Percentiles rank a stretch among this genome's conserved stretches.
Evolutionary conservation across 64 coral and sea anemone species (phyloP).

Genomic region (Hydrozoanthus tunicans): DNA sequence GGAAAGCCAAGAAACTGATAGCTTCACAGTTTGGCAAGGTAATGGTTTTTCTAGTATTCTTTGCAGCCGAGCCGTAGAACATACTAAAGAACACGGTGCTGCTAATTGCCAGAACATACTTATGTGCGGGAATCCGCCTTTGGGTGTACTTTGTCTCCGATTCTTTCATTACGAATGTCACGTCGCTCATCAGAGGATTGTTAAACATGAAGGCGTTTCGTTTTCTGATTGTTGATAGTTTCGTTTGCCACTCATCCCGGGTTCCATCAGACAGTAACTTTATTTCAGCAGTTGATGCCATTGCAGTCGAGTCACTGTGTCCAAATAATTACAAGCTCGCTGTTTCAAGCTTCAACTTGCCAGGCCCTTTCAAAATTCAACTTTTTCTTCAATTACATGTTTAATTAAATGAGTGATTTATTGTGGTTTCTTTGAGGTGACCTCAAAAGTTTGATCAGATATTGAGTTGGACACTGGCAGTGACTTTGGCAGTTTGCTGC

Average conservation of each 20-base stretch:
- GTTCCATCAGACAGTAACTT: neutral
- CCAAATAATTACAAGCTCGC: neutral
- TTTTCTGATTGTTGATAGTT: slow-evolving; percentile 15
- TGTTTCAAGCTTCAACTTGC: neutral
- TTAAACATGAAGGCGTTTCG: slow-evolving; percentile 70
- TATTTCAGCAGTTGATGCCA: neutral
- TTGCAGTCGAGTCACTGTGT: neutral
- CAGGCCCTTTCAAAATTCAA: neutral
- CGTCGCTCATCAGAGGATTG: slow-evolving; percentile 70
- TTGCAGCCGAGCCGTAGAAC: slow-evolving; percentile 58
- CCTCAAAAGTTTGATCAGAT: slow-evolving; percentile 15
- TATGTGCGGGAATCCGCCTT: slow-evolving; percentile 60
- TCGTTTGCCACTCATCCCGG: slow-evolving; percentile 51
- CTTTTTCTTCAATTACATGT: slow-evolving; percentile 5
- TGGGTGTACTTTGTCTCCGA: neutral
- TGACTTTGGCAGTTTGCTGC: neutral
- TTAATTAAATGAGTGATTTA: slow-evolving; percentile 25
- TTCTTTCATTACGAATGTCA: slow-evolving; percentile 50
- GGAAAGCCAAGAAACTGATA: slow-evolving; percentile 66
- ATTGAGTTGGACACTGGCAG: neutral
- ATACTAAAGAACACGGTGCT: slow-evolving; percentile 66
- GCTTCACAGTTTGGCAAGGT: slow-evolving; percentile 58
- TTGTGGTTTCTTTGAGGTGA: neutral
- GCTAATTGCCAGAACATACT: slow-evolving; percentile 62
- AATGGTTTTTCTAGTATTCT: slow-evolving; percentile 52